A percentile compares a stretch with the other conserved stretches of the same genome.
These are phyloP conservation scores for Hormaphis cornu DNA, from an alignment of 1,140 invertebrate species.

Conservation along the genomic window DNA sequence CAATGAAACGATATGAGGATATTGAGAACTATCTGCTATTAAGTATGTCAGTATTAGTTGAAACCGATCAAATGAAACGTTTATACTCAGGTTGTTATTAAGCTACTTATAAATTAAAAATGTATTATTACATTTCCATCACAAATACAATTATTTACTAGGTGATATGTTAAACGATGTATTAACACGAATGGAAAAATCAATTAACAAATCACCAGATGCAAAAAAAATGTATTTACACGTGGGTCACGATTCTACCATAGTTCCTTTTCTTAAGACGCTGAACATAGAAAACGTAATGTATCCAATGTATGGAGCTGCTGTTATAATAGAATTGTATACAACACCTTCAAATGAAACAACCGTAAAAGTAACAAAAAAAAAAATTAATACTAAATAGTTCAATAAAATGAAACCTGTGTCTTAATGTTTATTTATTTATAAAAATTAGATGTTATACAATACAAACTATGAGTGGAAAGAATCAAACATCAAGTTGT, in stretches of 20 bases:
- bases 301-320: not conserved
- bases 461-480: constrained; percentile 26
- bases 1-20: not conserved
- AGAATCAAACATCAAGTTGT: constrained; percentile 19
- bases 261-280: constrained; percentile 10
- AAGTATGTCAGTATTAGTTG: not conserved
- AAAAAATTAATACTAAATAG: not conserved
- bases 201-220: not conserved
- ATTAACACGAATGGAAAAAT: not conserved
- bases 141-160: not conserved
- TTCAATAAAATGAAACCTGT: not conserved
- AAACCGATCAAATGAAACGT: constrained; percentile 26
- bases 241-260: not conserved
- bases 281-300: constrained; percentile 2
- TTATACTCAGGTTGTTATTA: constrained; percentile 1
- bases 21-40: not conserved
- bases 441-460: constrained; percentile 13
- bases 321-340: constrained; percentile 18
- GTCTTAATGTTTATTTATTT: not conserved
- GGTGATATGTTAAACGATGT: constrained; percentile 12
- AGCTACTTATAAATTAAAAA: not conserved
- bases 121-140: not conserved
- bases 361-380: constrained; percentile 1
- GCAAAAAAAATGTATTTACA: constrained; percentile 29
- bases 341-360: constrained; percentile 8